These are phyloP conservation scores for Bambusicola thoracicus DNA, from an alignment of 2,113 vertebrate species.

Conservation along the genomic window DNA sequence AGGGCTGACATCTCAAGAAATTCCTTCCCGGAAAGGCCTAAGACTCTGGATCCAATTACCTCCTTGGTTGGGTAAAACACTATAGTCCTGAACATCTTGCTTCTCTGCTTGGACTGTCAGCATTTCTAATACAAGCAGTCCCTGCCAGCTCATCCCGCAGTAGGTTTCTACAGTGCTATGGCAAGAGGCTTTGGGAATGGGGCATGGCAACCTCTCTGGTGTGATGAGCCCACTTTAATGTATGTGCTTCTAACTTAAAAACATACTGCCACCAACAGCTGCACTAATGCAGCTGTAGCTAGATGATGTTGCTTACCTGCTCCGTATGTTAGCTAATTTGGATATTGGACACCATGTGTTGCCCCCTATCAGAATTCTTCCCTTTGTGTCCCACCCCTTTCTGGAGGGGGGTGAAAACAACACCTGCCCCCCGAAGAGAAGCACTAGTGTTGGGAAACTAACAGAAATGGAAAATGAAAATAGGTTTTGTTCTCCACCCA, in stretches of 20 bases:
- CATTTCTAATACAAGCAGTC: slow-evolving; percentile 13
- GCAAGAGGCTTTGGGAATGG: slow-evolving; percentile 3
- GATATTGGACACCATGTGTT: not conserved
- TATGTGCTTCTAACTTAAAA: not conserved
- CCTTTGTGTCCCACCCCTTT: not conserved
- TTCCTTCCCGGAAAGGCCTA: slow-evolving; percentile 52
- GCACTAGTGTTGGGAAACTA: not conserved
- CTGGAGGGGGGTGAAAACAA: not conserved
- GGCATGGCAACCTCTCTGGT: not conserved
- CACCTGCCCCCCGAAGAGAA: not conserved
- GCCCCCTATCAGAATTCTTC: not conserved
- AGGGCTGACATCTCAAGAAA: slow-evolving; percentile 60
- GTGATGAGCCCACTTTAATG: not conserved
- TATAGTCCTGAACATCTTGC: not conserved
- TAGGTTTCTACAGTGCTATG: not conserved
- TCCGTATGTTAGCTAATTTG: not conserved
- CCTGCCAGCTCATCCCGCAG: not conserved
- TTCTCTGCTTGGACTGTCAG: not conserved
- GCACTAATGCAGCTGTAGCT: slow-evolving; percentile 12
- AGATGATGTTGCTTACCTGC: not conserved
- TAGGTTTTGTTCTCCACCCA: not conserved
- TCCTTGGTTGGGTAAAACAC: slow-evolving; percentile 28
- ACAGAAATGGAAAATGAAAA: not conserved
- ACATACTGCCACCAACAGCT: not conserved
- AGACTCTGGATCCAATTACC: slow-evolving; percentile 58